phyloP scores from a whole-genome alignment of 2,888 invertebrate genomes.

The Nomada ferruginata region DNA sequence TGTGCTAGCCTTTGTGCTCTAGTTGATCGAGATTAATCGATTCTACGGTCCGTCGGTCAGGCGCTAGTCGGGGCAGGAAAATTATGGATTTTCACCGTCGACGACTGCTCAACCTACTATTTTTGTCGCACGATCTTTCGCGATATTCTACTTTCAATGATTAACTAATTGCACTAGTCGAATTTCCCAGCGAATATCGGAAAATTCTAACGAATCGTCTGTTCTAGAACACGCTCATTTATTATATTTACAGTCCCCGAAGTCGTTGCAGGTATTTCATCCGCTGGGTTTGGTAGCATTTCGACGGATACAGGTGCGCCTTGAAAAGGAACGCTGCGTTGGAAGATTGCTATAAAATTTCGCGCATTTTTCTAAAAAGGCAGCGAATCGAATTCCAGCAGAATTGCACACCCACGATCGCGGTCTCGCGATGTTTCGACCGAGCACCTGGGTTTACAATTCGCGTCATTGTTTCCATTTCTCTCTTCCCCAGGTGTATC shows the following conservation, averaged over 20 bases:
- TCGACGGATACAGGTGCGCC: constrained; percentile 22
- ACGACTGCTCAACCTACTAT: not conserved
- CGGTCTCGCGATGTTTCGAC: not conserved
- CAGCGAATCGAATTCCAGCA: not conserved
- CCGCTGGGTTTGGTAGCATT: constrained; percentile 39
- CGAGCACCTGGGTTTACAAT: constrained; percentile 6
- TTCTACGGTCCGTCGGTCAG: constrained; percentile 9
- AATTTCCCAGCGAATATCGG: not conserved
- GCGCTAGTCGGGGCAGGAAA: not conserved
- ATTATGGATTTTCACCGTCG: constrained; percentile 9
- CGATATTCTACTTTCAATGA: not conserved
- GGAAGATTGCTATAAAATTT: no score
- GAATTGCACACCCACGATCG: not conserved
- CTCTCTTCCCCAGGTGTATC: not conserved
- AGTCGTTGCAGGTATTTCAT: no score
- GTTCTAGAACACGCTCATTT: no score
- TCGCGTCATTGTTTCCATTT: constrained; percentile 29
- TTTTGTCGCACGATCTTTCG: not conserved
- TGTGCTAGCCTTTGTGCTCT: constrained; percentile 16
- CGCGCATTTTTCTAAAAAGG: not conserved
- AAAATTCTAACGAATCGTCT: not conserved
- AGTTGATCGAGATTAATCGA: constrained; percentile 33
- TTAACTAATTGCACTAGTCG: not conserved
- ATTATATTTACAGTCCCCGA: no score
- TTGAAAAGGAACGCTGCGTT: constrained; percentile 18